phyloP scores from a whole-genome alignment of 1,140 invertebrate species.

The Brachionus plicatilis region DNA sequence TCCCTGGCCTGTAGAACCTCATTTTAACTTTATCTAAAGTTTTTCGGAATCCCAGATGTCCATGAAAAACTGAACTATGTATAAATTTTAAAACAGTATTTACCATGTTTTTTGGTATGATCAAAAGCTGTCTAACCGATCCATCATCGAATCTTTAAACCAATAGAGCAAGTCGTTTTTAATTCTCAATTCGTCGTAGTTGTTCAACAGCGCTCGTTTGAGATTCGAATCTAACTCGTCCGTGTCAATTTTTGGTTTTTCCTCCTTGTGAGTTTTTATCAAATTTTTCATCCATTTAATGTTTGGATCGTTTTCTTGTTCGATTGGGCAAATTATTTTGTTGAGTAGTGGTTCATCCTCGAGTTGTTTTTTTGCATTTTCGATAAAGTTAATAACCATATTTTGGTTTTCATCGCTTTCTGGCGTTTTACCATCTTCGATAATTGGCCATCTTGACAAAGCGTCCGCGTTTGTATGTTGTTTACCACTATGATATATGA shows the following conservation, averaged over 20 bases:
- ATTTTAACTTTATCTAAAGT: not conserved
- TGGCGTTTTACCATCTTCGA: not conserved
- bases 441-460: constrained; percentile 40
- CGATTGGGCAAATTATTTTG: not conserved
- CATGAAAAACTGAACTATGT: not conserved
- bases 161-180: not conserved
- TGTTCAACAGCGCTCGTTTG: not conserved
- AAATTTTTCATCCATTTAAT: not conserved
- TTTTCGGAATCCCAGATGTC: not conserved
- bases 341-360: not conserved
- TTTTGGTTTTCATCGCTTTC: not conserved
- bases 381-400: not conserved
- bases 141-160: not conserved
- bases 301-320: not conserved
- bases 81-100: constrained; percentile 3
- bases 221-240: not conserved
- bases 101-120: constrained; percentile 10
- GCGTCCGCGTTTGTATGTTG: not conserved
- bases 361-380: not conserved
- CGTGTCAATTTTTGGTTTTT: not conserved
- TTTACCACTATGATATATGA: not conserved
- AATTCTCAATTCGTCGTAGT: not conserved
- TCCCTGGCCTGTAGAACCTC: not conserved
- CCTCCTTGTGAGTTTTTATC: not conserved
- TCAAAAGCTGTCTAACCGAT: not conserved